phyloP scores from a whole-genome alignment of 2,888 invertebrate genomes.

The Melangyna quadrimaculata region DNA sequence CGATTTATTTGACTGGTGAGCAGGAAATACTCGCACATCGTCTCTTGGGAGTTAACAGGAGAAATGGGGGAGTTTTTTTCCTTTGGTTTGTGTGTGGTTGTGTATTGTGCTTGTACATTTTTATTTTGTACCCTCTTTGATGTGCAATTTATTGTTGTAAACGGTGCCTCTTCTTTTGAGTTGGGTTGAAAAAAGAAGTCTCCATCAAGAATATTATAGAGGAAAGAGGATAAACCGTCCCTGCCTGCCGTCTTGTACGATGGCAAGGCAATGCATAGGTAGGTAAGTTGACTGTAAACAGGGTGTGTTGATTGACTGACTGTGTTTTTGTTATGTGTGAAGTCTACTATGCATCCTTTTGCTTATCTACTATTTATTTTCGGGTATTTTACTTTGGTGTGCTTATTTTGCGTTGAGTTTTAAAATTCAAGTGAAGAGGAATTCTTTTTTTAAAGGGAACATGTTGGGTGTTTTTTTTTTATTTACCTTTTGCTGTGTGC shows the following conservation, averaged over 20 bases:
- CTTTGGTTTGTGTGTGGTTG: not conserved
- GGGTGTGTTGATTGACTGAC: conserved; percentile 16
- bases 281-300: not conserved
- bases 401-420: conserved; percentile 38
- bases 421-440: conserved; percentile 18
- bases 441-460: not conserved
- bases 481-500: not conserved
- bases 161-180: conserved; percentile 3
- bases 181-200: conserved; percentile 19
- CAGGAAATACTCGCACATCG: conserved; percentile 24
- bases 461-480: conserved; percentile 4
- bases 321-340: conserved; percentile 25
- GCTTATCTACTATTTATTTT: conserved; percentile 23
- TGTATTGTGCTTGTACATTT: not conserved
- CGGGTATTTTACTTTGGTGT: conserved; percentile 11
- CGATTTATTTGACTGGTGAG: conserved; percentile 8
- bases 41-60: conserved; percentile 33
- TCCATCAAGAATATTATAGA: not conserved
- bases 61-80: conserved; percentile 59
- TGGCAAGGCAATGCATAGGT: not conserved
- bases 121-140: conserved; percentile 32
- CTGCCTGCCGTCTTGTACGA: not conserved
- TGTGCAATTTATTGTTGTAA: conserved; percentile 25
- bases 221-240: not conserved
- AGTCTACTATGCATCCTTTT: conserved; percentile 40